Base-by-base conservation (phyloP, 2,888 invertebrate species). In the Patella ulyssiponensis region DNA sequence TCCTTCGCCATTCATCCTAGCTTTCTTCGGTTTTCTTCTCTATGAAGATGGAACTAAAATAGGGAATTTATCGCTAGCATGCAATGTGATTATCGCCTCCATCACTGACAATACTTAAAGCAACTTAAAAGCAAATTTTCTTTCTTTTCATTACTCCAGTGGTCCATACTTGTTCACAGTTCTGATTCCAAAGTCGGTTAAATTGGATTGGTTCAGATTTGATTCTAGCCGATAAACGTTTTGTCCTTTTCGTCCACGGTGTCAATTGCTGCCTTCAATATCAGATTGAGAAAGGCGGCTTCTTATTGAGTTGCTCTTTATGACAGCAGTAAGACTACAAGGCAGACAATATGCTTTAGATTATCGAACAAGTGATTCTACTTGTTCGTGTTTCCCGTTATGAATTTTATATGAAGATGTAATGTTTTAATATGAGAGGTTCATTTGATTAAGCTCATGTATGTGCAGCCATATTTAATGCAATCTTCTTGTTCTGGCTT, bases 101-200 rank as follows among this genome's bases (percentile, higher is more conserved):
- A 64, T 23, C 64, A 20, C 23, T 23, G 20, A 64, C 12, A 64
- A 12, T 64, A 23, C 64, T 64, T 12, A 64, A 64, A 64, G 64
- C 64, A 64, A 64, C 64, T 64, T 64, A 64, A 64, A 64, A 64
- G 64, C 64, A 64, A 64, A 64, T 64, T 64, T 64, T 64, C 64
- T 64, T 64, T 64, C 64, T 64, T 64, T 64, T 64, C 64, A 64
- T 64, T 64, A 23, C 20, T 64, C 23, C 64, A 23, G 20, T 64
- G 64, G 23, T 20, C 64, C 64, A 64, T 64, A 64, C 64, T 64
- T 64, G 64, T 64, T 64, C 64, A 64, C 64, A 23, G 64, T 64
- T 64, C 64, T 23, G 64, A 23, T 64, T 64, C 64, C 23, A 64
- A 64, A 64, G 64, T 64, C 64, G 20, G 64, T 20, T 64, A 64